These are phyloP conservation scores for Heliopora coerulea DNA, from an alignment of 92 coral and sea anemone species.

Conservation along the genomic window DNA sequence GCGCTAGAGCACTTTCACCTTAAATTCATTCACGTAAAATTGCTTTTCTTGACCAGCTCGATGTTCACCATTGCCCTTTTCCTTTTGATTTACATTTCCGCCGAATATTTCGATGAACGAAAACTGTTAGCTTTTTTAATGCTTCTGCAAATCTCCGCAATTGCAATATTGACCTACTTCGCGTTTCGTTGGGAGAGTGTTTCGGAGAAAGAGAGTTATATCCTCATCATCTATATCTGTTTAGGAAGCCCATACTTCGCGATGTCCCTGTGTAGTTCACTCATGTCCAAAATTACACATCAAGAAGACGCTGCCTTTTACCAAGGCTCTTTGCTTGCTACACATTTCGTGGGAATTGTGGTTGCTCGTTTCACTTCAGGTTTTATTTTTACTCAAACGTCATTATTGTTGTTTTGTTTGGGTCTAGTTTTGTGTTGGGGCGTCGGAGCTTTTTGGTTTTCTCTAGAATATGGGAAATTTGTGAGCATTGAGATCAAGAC, in stretches of 20 bases:
- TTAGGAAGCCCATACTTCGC: conserved; percentile 19
- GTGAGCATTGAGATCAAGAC: no score
- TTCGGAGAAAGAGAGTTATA: conserved; percentile 2
- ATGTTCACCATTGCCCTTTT: conserved; percentile 14
- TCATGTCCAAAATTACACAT: conserved; percentile 24
- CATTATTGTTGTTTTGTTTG: conserved; percentile 3
- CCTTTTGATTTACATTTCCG: conserved; percentile 8
- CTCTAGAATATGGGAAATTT: conserved; percentile 6
- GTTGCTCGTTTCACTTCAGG: conserved; percentile 3
- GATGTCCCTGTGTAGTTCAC: conserved; percentile 20
- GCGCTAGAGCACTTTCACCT: conserved; percentile 35
- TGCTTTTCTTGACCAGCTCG: conserved; percentile 29
- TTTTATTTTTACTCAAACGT: conserved; percentile 9
- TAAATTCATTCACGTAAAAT: conserved; percentile 17
- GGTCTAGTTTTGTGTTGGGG: conserved; percentile 19
- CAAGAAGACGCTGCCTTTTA: conserved; percentile 19
- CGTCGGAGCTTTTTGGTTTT: conserved; percentile 25
- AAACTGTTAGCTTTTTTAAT: neutral
- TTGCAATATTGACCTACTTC: conserved; percentile 8
- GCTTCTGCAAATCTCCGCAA: conserved; percentile 9
- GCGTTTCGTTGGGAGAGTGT: conserved; percentile 4
- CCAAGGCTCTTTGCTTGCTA: conserved; percentile 14
- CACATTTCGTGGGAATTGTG: neutral
- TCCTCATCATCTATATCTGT: conserved; percentile 11
- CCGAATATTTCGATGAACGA: conserved; percentile 25